Percentiles rank a stretch among this genome's conserved stretches.
Evolutionary conservation across 2,113 vertebrate genomes (phyloP).

Genomic region (Takifugu bimaculatus): DNA sequence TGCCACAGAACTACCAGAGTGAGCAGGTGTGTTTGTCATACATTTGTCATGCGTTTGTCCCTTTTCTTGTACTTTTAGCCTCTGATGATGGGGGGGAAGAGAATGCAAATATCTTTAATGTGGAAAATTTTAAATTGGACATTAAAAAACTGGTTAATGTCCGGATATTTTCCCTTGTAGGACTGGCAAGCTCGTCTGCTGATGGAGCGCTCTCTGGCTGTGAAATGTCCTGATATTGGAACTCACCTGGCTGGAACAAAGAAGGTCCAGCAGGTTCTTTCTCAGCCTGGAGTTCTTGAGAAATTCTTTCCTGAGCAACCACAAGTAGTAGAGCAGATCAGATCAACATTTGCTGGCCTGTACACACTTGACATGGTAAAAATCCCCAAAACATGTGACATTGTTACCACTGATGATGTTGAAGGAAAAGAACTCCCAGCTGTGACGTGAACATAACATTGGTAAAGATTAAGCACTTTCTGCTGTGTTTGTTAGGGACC

Average conservation of each 20-base stretch:
- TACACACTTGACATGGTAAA: constrained; percentile 89
- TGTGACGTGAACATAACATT: background rate
- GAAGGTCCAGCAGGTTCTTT: constrained; percentile 94
- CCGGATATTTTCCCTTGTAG: constrained; percentile 53
- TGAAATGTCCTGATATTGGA: constrained; percentile 91
- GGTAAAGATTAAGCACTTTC: background rate
- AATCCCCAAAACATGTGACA: background rate
- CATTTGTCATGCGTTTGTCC: background rate
- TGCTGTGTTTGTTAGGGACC: constrained; percentile 73
- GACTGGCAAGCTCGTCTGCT: constrained; percentile 86
- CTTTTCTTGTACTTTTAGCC: too few relatives aligned
- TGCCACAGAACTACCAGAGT: constrained; percentile 81
- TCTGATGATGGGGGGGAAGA: background rate
- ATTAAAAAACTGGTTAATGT: too few relatives aligned
- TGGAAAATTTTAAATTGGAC: too few relatives aligned
- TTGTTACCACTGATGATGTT: background rate
- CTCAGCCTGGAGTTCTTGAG: constrained; percentile 80
- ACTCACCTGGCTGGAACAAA: constrained; percentile 94
- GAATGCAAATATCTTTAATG: too few relatives aligned
- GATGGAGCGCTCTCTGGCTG: constrained; percentile 88
- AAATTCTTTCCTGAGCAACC: constrained; percentile 76
- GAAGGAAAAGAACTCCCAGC: background rate
- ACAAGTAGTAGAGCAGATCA: constrained; percentile 75
- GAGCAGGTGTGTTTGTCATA: constrained; percentile 72
- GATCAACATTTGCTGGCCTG: constrained; percentile 87